Evolutionary conservation across 1,140 invertebrate genomes (phyloP).

Genomic region (Drosophila lini): DNA sequence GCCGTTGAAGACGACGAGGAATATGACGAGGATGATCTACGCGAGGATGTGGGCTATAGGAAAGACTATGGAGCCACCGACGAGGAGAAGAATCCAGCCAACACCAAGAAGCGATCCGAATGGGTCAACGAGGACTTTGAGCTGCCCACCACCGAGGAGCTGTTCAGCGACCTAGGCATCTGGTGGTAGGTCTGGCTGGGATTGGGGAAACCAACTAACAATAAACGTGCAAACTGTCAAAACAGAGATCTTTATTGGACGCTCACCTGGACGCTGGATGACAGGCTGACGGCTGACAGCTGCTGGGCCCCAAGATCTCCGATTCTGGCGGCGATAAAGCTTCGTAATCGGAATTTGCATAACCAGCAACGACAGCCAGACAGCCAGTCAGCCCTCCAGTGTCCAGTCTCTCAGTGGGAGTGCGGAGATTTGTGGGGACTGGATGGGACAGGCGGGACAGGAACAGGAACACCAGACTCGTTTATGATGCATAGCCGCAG

Average conservation of each 20-base stretch:
- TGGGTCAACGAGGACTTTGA: conserved; percentile 82
- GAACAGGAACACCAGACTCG: conserved; percentile 38
- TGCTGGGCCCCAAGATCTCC: conserved; percentile 40
- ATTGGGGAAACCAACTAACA: conserved; percentile 4
- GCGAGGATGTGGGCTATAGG: conserved; percentile 70
- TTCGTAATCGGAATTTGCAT: conserved; percentile 58
- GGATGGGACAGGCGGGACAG: conserved; percentile 9
- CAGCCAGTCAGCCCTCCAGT: conserved; percentile 21
- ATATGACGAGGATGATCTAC: conserved; percentile 77
- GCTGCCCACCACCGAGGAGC: conserved; percentile 75
- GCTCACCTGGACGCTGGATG: conserved; percentile 20
- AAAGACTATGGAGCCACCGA: conserved; percentile 65
- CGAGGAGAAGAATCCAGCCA: not conserved
- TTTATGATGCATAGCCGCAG: conserved; percentile 71
- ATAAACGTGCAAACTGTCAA: conserved; percentile 58
- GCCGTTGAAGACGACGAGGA: conserved; percentile 79
- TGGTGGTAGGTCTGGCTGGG: conserved; percentile 70
- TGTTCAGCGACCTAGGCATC: conserved; percentile 80
- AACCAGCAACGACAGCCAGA: conserved; percentile 42
- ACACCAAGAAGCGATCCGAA: conserved; percentile 54
- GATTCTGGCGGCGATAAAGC: conserved; percentile 51
- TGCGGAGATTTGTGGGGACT: conserved; percentile 37
- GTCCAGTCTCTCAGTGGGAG: conserved; percentile 34
- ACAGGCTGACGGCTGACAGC: conserved; percentile 29
- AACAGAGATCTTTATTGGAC: conserved; percentile 51